These are phyloP conservation scores for Marisa cornuarietis DNA, from an alignment of 1,140 invertebrate genomes.

Conservation along the genomic window DNA sequence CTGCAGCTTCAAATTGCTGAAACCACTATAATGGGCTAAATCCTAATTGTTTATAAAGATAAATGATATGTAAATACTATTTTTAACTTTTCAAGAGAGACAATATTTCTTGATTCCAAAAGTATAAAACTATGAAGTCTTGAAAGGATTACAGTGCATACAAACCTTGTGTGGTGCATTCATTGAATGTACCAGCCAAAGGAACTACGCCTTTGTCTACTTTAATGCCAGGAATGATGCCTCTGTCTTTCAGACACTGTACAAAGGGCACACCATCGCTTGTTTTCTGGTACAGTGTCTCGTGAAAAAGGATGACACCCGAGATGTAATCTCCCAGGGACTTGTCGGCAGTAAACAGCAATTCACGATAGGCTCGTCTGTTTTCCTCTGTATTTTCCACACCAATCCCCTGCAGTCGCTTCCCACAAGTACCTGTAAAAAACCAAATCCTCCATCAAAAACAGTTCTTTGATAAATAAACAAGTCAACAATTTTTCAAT, in stretches of 20 bases:
- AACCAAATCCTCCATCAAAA: too few species aligned
- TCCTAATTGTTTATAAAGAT: too few species aligned
- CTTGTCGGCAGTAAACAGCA: slow-evolving; percentile 84
- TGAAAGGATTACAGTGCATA: too few species aligned
- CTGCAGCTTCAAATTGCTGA: too few species aligned
- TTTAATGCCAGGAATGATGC: slow-evolving; percentile 71
- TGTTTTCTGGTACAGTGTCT: slow-evolving; percentile 87
- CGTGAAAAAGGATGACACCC: slow-evolving; percentile 86
- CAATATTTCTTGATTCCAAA: too few species aligned
- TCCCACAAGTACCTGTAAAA: neutral
- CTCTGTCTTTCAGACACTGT: slow-evolving; percentile 61
- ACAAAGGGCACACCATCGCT: slow-evolving; percentile 64
- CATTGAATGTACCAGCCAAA: slow-evolving; percentile 80
- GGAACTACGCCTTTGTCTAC: slow-evolving; percentile 70
- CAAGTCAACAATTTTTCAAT: too few species aligned
- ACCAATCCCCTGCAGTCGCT: slow-evolving; percentile 54
- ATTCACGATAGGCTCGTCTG: slow-evolving; percentile 80
- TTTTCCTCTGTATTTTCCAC: slow-evolving; percentile 80
- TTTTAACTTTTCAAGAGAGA: too few species aligned
- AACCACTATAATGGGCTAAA: too few species aligned
- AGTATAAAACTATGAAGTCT: too few species aligned
- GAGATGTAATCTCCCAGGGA: slow-evolving; percentile 66
- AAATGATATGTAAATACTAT: too few species aligned
- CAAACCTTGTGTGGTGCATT: slow-evolving; percentile 93
- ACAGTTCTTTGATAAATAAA: too few species aligned